Conservation (phyloP, 1,140 invertebrate species). For the Apis mellifera region DNA sequence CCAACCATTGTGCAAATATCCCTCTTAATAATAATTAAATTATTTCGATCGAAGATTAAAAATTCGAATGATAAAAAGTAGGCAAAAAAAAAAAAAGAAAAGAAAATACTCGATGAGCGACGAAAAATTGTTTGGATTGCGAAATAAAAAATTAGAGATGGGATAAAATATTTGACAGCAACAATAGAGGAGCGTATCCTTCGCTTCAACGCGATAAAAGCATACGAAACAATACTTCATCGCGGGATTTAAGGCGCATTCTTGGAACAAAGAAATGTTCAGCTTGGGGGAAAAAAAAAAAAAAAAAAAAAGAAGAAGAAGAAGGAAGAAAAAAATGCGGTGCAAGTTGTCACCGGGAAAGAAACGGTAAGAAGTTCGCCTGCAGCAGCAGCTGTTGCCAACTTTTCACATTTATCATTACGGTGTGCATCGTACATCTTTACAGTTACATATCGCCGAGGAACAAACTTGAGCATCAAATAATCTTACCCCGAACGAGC, state of each 20-base stretch:
- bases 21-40: no score
- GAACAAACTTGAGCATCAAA: conserved; percentile 62
- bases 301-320: background rate
- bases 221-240: background rate
- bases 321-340: conserved; percentile 32
- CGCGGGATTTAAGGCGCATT: background rate
- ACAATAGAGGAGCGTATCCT: background rate
- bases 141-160: background rate
- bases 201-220: background rate
- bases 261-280: background rate
- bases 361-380: conserved; percentile 48
- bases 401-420: conserved; percentile 65
- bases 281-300: conserved; percentile 33
- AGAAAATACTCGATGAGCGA: background rate
- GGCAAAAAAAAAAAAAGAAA: no score
- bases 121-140: background rate
- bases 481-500: conserved; percentile 46
- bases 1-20: no score
- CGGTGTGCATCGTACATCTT: conserved; percentile 45
- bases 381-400: conserved; percentile 51
- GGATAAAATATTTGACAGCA: background rate
- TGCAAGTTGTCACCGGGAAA: conserved; percentile 22
- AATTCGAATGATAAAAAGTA: no score
- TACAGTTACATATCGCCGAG: conserved; percentile 26
- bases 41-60: no score